Evolutionary conservation across 1,140 invertebrate species (phyloP).

Genomic region (Chironomus striatipennis): DNA sequence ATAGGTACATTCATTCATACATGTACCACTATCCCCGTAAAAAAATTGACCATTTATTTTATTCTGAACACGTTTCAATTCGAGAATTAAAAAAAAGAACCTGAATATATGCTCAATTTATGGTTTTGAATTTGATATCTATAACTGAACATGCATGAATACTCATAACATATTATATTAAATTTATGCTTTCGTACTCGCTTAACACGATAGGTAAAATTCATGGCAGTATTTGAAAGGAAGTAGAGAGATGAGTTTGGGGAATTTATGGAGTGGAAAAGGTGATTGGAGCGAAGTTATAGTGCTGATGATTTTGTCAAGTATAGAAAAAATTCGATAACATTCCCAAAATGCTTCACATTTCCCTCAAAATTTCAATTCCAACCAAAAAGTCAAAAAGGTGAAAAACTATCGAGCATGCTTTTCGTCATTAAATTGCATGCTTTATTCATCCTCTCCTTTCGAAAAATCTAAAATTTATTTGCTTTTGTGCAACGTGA

Average conservation of each 20-base stretch:
- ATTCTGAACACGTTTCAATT: conserved; percentile 16
- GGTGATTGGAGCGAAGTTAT: too few species aligned
- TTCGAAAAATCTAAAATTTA: too few species aligned
- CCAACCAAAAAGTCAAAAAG: too few species aligned
- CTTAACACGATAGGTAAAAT: neutral
- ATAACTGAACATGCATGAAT: neutral
- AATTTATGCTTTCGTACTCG: neutral
- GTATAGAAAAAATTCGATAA: too few species aligned
- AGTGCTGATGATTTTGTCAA: too few species aligned
- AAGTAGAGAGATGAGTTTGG: neutral
- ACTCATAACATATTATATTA: neutral
- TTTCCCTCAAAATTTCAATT: too few species aligned
- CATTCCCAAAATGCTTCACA: too few species aligned
- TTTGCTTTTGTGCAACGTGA: too few species aligned
- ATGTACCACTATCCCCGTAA: neutral
- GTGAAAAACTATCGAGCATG: too few species aligned
- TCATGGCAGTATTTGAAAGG: neutral
- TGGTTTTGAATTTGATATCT: neutral
- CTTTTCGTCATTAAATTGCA: too few species aligned
- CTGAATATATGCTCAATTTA: conserved; percentile 17
- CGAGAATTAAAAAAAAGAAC: conserved; percentile 5
- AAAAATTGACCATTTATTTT: neutral
- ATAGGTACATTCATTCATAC: neutral
- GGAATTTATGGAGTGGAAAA: neutral
- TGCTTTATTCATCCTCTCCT: too few species aligned